phyloP scores from a whole-genome alignment of 1,140 invertebrate genomes.

The Ostrea edulis region DNA sequence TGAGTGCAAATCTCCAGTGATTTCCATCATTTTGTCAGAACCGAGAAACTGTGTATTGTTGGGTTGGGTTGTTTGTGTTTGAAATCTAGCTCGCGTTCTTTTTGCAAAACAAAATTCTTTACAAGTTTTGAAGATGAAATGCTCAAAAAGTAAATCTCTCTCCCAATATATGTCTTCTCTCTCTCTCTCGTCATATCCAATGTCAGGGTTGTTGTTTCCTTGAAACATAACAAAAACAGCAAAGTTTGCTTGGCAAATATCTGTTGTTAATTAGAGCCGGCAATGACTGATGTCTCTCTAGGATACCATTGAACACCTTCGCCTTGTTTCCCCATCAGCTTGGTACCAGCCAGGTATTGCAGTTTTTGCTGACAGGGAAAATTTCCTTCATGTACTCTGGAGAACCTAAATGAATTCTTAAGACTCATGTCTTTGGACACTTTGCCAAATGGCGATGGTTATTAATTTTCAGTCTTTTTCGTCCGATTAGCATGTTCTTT shows the following conservation, averaged over 20 bases:
- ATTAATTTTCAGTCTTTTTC: constrained; percentile 1
- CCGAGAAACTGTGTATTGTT: not conserved
- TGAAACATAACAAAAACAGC: not conserved
- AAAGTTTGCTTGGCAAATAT: not conserved
- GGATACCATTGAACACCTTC: not conserved
- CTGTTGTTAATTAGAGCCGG: constrained; percentile 20
- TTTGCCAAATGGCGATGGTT: not conserved
- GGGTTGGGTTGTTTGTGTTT: not conserved
- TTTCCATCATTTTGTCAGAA: not conserved
- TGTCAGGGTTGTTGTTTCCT: not conserved
- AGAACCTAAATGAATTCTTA: not conserved
- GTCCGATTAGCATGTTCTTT: not conserved
- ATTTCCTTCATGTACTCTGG: not conserved
- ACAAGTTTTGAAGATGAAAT: not conserved
- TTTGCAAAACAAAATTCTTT: not conserved
- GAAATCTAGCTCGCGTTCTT: not conserved
- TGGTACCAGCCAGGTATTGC: not conserved
- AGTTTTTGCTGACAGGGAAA: constrained; percentile 10
- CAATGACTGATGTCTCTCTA: not conserved
- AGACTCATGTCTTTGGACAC: not conserved
- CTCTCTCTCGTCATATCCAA: too few relatives aligned
- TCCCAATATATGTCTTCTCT: not conserved
- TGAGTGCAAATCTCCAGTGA: constrained; percentile 4
- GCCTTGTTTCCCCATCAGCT: not conserved
- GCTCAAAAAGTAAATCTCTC: not conserved